Evolutionary conservation across 2,888 invertebrate genomes (phyloP).

Genomic region (Nebria brevicollis): DNA sequence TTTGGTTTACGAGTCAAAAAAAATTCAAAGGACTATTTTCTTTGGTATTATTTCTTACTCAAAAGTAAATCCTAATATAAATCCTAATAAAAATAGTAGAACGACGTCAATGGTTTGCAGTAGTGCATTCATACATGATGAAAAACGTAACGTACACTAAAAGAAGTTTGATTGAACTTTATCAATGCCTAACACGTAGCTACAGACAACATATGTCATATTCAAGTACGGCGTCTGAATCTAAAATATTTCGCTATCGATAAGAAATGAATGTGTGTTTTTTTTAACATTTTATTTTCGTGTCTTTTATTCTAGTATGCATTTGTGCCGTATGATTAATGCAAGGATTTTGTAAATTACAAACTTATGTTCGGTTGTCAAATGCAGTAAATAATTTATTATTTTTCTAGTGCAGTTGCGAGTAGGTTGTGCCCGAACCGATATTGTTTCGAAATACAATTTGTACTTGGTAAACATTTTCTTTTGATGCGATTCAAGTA

Average conservation of each 20-base stretch:
- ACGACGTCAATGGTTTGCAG: background rate
- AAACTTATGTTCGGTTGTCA: slow-evolving; percentile 6
- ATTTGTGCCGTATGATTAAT: background rate
- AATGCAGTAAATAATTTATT: background rate
- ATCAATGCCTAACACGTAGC: background rate
- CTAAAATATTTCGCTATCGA: background rate
- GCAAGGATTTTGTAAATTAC: background rate
- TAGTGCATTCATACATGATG: background rate
- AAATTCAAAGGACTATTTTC: too few species aligned
- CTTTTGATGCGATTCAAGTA: background rate
- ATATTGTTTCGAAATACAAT: slow-evolving; percentile 17
- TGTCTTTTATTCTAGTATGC: background rate
- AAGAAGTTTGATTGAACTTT: background rate
- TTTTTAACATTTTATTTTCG: background rate
- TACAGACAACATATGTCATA: background rate
- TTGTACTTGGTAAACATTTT: background rate
- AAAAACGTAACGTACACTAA: background rate
- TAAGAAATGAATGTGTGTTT: background rate
- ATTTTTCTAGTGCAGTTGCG: background rate
- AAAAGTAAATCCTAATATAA: too few species aligned
- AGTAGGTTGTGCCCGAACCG: slow-evolving; percentile 4
- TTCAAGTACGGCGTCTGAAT: background rate
- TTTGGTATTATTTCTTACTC: too few species aligned
- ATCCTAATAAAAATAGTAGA: background rate
- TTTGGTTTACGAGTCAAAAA: too few species aligned